These are phyloP conservation scores for Tauraco hartlaubi DNA, from an alignment of 2,797 vertebrate genomes.

Conservation along the genomic window DNA sequence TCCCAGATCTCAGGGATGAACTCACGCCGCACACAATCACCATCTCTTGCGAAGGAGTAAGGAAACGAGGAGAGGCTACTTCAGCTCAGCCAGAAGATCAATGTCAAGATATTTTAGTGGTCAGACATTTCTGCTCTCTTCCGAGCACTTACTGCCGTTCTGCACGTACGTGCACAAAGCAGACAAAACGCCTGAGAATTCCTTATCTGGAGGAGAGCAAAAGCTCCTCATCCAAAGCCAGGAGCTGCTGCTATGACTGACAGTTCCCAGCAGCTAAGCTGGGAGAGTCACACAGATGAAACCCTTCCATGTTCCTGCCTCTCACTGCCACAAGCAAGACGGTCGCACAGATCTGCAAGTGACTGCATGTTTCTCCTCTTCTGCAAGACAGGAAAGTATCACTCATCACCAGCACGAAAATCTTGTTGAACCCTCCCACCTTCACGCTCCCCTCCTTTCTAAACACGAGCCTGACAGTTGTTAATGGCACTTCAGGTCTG, in stretches of 20 bases:
- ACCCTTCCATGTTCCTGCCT: not conserved
- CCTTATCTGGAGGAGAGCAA: not conserved
- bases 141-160: not conserved
- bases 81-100: not conserved
- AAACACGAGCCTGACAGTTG: fast-evolving
- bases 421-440: not conserved
- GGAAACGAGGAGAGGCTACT: not conserved
- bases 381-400: not conserved
- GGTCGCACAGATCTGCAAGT: not conserved
- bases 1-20: not conserved
- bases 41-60: not conserved
- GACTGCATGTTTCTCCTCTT: not conserved
- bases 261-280: not conserved
- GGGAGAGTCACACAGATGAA: not conserved
- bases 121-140: not conserved
- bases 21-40: not conserved
- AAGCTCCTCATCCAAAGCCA: not conserved
- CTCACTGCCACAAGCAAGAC: not conserved
- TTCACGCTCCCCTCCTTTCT: not conserved
- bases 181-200: not conserved
- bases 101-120: fast-evolving
- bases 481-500: not conserved
- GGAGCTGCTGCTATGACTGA: not conserved
- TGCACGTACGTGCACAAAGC: not conserved
- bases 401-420: fast-evolving